A percentile compares a stretch with the other conserved stretches of the same genome.
Evolutionary conservation across 2,888 invertebrate species (phyloP).

Genomic region (Chouioia cunea): DNA sequence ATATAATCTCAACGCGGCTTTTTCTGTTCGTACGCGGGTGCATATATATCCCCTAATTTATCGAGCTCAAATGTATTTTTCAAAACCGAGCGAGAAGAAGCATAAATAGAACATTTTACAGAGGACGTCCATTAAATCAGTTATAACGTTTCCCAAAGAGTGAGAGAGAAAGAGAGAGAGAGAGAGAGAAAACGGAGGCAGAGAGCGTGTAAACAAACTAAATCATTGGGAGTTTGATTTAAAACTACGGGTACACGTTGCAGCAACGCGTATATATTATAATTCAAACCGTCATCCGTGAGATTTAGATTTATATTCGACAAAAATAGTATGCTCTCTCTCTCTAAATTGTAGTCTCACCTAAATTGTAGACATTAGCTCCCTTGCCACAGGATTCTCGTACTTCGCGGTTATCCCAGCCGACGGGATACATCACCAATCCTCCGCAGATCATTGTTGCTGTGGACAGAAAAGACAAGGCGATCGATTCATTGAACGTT

Average conservation of each 20-base stretch:
- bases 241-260: slow-evolving; percentile 22
- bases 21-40: too few species aligned
- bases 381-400: slow-evolving; percentile 74
- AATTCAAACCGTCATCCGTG: background rate
- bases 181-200: slow-evolving; percentile 1
- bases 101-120: too few species aligned
- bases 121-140: too few species aligned
- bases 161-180: background rate
- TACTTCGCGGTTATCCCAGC: slow-evolving; percentile 76
- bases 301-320: background rate
- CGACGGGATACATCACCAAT: slow-evolving; percentile 74
- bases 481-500: too few species aligned
- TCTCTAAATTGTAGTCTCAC: too few species aligned
- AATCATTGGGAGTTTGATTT: slow-evolving; percentile 33
- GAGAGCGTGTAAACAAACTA: slow-evolving; percentile 17
- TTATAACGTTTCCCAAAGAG: background rate
- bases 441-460: slow-evolving; percentile 73
- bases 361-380: slow-evolving; percentile 73
- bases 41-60: too few species aligned
- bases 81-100: too few species aligned
- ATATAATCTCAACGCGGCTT: background rate
- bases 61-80: too few species aligned
- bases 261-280: background rate
- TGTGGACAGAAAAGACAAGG: slow-evolving; percentile 61
- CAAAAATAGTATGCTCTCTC: too few species aligned